Evolutionary conservation across 53 echinoderm and acorn worm species (phyloP).

Genomic region (Patiria pectinifera): DNA sequence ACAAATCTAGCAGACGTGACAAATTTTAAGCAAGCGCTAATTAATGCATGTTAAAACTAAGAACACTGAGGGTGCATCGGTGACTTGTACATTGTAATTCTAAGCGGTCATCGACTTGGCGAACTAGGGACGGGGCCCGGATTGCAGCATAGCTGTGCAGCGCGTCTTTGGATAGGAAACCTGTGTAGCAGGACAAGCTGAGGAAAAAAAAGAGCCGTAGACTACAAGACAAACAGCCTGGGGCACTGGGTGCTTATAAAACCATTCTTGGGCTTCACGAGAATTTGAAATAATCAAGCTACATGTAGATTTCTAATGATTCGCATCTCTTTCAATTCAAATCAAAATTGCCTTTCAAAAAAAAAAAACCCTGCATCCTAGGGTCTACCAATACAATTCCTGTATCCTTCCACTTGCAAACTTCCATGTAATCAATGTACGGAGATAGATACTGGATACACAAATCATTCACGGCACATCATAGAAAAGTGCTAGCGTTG

Average conservation of each 20-base stretch:
- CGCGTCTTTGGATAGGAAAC: neutral
- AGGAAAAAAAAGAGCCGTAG: neutral
- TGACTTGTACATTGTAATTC: conserved; percentile 12
- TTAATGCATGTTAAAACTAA: conserved; percentile 54
- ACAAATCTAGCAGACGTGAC: conserved; percentile 35
- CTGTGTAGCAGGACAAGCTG: neutral
- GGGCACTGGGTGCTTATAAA: neutral
- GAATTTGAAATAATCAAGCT: conserved; percentile 6
- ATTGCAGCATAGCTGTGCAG: neutral
- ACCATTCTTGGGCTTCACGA: conserved; percentile 1
- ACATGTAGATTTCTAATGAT: conserved; percentile 15
- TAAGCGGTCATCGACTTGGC: conserved; percentile 53
- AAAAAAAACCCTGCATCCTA: neutral
- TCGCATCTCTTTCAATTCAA: neutral
- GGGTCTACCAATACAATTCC: neutral
- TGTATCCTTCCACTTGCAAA: neutral
- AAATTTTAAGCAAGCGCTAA: conserved; percentile 50
- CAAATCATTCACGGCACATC: neutral
- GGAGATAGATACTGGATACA: conserved; percentile 11
- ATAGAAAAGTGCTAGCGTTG: conserved; percentile 16
- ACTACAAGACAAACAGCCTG: neutral
- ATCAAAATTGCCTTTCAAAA: neutral
- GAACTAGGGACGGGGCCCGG: conserved; percentile 3
- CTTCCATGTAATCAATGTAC: conserved; percentile 1
- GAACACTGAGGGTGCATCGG: neutral